These are phyloP conservation scores for Lichenostomus cassidix DNA, from an alignment of 2,113 vertebrate species.

Conservation along the genomic window DNA sequence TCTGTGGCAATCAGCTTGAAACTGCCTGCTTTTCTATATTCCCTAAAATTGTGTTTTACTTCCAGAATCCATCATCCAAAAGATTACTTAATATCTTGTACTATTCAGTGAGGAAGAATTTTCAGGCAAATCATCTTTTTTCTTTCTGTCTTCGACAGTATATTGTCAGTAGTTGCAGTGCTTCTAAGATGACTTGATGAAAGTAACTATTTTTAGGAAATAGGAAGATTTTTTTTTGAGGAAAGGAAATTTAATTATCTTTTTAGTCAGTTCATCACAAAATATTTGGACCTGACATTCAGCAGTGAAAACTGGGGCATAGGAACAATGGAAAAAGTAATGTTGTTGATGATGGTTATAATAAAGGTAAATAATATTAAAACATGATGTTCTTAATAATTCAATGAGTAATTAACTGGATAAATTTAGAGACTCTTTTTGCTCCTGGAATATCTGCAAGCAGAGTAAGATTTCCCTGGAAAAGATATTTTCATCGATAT, in stretches of 20 bases:
- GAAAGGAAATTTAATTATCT: conserved; percentile 6
- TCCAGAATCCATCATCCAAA: not conserved
- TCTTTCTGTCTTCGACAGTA: not conserved
- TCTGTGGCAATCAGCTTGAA: not conserved
- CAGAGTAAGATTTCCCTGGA: not conserved
- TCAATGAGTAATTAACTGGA: not conserved
- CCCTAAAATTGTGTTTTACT: not conserved
- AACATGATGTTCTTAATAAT: not conserved
- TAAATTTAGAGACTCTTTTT: not conserved
- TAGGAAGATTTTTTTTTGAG: not conserved
- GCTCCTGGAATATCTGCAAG: not conserved
- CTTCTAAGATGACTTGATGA: not conserved
- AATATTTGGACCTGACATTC: not conserved
- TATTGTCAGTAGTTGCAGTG: not conserved
- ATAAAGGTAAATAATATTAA: not conserved
- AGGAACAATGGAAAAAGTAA: not conserved
- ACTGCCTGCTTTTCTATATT: not conserved
- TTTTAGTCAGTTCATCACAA: conserved; percentile 2
- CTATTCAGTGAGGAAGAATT: not conserved
- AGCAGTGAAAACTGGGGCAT: not conserved
- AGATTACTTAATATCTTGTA: not conserved
- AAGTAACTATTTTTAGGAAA: conserved; percentile 23
- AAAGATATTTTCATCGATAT: not conserved
- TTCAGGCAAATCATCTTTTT: not conserved
- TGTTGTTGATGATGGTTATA: not conserved